Conservation (phyloP, 2,797 vertebrate species). For the Australoheros facetus region DNA sequence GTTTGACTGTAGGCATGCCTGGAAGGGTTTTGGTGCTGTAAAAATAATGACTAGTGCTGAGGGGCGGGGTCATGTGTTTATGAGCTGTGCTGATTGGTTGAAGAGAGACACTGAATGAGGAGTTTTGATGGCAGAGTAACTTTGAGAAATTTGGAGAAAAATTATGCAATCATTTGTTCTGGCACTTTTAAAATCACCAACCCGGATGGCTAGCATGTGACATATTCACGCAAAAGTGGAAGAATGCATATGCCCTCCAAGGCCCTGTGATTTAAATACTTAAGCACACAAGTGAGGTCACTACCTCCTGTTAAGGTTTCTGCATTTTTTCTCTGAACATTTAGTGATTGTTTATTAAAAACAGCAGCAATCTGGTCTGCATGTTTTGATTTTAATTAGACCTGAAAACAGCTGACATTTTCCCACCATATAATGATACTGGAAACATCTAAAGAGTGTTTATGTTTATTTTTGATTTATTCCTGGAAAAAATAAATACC, state of each 20-base stretch:
- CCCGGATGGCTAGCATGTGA: slow-evolving; percentile 19
- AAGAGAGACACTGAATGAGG: slow-evolving; percentile 20
- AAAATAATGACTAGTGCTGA: slow-evolving; percentile 56
- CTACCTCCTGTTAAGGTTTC: slow-evolving; percentile 26
- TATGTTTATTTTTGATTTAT: not conserved
- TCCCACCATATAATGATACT: not conserved
- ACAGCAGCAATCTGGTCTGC: not conserved
- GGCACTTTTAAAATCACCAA: slow-evolving; percentile 15
- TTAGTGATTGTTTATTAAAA: not conserved
- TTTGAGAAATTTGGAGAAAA: slow-evolving; percentile 27
- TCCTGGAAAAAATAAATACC: not conserved
- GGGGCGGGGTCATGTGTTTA: slow-evolving; percentile 40
- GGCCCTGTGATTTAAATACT: slow-evolving; percentile 40
- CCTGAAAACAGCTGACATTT: not conserved
- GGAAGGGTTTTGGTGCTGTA: slow-evolving; percentile 50
- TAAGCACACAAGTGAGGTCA: slow-evolving; percentile 49
- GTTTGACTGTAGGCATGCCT: slow-evolving; percentile 62
- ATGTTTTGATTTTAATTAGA: slow-evolving; percentile 29
- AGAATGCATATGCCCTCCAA: slow-evolving; percentile 31
- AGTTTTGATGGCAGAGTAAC: slow-evolving; percentile 29
- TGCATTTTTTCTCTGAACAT: slow-evolving; percentile 20
- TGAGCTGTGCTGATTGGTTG: slow-evolving; percentile 41
- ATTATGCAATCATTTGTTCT: slow-evolving; percentile 1
- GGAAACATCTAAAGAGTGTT: not conserved
- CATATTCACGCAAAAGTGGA: slow-evolving; percentile 30